Base-by-base conservation (phyloP, 35 echinoderm and acorn worm genomes). In the Heliocidaris tuberculata region DNA sequence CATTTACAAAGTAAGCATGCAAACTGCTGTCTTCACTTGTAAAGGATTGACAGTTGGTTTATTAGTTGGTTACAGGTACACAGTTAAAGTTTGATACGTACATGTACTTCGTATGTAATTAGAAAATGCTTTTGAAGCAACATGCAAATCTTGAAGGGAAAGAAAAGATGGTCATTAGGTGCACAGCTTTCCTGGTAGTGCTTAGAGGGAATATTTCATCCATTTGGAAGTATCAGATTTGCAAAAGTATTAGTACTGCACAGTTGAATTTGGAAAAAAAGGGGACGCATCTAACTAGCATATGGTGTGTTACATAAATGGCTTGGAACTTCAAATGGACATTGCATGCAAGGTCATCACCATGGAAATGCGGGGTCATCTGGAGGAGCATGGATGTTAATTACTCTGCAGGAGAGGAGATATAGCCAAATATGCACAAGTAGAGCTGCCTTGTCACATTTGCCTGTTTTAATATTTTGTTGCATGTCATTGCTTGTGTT, bases 351-450 rank as follows among this genome's bases (percentile, higher is more conserved):
- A 78, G 65, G 65, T 78, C 65, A 78, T 78, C 17, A 9, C 65
- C 65, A 78, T 78, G 65, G 65, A n/a, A 78, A 78, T 0, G 21
- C 65, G 65, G 65, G 65, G 17, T 78, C 65, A 78, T 78, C 65
- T 60, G 12, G 65, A 78, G 21, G 65, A 78, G 65, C 65, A 78
- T 78, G 48, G 32, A 31, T 90, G 31, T 90, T 42, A 15, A 32
- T 48, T n/a, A 42, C 65, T 78, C 27, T 19, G 27, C 65, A 0
- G 21, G 17, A 21, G 65, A 7, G 8, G 65, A 78, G 65, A 78
- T 78, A 78, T 60, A 78, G 65, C 17, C 65, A 78, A 78, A 78
- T 78, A 78, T 78, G 65, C 65, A 78, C 65, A n/a, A 78, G 27
- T 78, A 24, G 21, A 78, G 65, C 21, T 78, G 65, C 27, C 27